These are phyloP conservation scores for Cheilosia grossa DNA, from an alignment of 2,888 invertebrate species.

Conservation along the genomic window DNA sequence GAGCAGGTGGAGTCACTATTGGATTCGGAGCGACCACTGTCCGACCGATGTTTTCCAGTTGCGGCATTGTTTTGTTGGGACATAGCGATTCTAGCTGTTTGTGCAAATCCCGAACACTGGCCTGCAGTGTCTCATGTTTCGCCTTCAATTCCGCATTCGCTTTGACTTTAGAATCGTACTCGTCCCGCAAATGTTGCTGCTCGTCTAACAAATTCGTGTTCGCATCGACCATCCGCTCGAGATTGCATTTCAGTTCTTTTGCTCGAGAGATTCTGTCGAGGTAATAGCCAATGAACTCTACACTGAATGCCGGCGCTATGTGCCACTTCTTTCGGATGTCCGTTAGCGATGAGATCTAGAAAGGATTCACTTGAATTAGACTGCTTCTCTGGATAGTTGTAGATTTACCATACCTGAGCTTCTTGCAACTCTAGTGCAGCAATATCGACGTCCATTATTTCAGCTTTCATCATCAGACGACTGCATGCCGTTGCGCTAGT, in stretches of 20 bases:
- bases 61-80: conserved; percentile 86
- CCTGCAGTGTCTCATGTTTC: conserved; percentile 85
- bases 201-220: conserved; percentile 90
- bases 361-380: conserved; percentile 4
- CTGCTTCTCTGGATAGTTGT: not conserved
- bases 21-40: conserved; percentile 80
- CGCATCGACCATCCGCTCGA: conserved; percentile 89
- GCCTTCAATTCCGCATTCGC: conserved; percentile 87
- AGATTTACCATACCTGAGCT: conserved; percentile 85
- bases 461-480: conserved; percentile 92
- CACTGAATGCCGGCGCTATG: conserved; percentile 95
- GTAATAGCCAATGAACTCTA: conserved; percentile 97
- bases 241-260: conserved; percentile 89
- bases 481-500: conserved; percentile 95
- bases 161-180: conserved; percentile 90
- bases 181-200: conserved; percentile 89
- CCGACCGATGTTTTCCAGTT: conserved; percentile 85
- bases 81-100: conserved; percentile 86
- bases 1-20: conserved; percentile 81
- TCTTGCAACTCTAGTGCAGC: conserved; percentile 92
- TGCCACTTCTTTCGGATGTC: conserved; percentile 97
- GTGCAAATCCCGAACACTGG: conserved; percentile 86
- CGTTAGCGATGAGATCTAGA: conserved; percentile 88
- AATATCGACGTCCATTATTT: conserved; percentile 95
- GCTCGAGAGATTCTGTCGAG: conserved; percentile 94